Conservation (phyloP, 2,797 vertebrate species). For the Periophthalmus magnuspinnatus region DNA sequence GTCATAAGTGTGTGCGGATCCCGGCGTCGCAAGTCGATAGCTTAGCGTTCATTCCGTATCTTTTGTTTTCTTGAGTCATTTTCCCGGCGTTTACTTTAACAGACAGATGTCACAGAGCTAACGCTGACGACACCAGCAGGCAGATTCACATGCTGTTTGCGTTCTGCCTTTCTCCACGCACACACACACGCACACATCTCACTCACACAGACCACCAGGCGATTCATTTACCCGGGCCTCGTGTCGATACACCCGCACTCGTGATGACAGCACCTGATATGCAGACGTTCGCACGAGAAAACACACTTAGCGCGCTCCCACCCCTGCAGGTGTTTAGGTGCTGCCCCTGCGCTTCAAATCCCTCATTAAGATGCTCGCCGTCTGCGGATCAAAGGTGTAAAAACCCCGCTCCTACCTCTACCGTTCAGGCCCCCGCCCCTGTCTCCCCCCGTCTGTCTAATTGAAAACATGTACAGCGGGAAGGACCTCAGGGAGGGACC, state of each 20-base stretch:
- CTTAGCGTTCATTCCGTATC: constrained; percentile 18
- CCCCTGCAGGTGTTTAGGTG: constrained; percentile 73
- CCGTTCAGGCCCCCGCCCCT: constrained; percentile 52
- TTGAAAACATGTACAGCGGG: constrained; percentile 71
- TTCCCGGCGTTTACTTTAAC: constrained; percentile 22
- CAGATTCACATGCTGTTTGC: constrained; percentile 26
- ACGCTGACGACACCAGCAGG: constrained; percentile 44
- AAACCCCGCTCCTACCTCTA: constrained; percentile 52
- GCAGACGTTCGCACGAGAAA: constrained; percentile 60
- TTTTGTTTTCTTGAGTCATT: constrained; percentile 32
- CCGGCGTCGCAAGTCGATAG: constrained; percentile 24
- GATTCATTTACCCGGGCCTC: constrained; percentile 15
- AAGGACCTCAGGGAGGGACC: constrained; percentile 53
- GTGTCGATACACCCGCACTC: constrained; percentile 17
- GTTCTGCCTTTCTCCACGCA: constrained; percentile 17
- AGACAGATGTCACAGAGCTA: constrained; percentile 40
- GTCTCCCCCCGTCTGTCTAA: constrained; percentile 70
- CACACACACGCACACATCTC: too few relatives aligned
- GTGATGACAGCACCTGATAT: constrained; percentile 20
- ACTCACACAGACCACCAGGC: constrained; percentile 18
- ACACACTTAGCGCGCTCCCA: constrained; percentile 60
- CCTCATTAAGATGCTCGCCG: constrained; percentile 69
- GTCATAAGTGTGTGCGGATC: constrained; percentile 31
- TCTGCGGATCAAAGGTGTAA: constrained; percentile 73
- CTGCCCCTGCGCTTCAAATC: constrained; percentile 59